Evolutionary conservation across 2,113 vertebrate species (phyloP).

Genomic region (Nicator chloris): DNA sequence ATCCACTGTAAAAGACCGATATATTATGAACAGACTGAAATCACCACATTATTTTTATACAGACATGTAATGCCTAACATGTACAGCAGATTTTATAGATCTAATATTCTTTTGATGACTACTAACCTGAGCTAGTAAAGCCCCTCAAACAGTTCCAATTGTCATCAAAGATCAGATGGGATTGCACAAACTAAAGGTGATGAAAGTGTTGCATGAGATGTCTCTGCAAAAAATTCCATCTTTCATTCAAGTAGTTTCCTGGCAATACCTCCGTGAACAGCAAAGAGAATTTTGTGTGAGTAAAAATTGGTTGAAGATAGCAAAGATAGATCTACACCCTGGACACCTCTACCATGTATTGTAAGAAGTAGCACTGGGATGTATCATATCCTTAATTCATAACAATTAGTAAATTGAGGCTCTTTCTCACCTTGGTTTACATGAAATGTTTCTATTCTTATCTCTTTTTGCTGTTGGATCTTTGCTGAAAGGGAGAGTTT

Average conservation of each 20-base stretch:
- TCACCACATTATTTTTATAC: not conserved
- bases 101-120: not conserved
- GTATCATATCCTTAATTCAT: not conserved
- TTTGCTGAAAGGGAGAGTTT: not conserved
- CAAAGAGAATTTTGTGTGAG: not conserved
- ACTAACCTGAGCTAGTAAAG: not conserved
- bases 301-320: not conserved
- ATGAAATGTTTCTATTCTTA: not conserved
- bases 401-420: not conserved
- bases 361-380: not conserved
- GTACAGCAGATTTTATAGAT: not conserved
- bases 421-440: not conserved
- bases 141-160: not conserved
- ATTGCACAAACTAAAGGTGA: conserved; percentile 25
- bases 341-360: not conserved
- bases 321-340: not conserved
- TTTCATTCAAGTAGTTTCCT: conserved; percentile 18
- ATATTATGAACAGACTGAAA: not conserved
- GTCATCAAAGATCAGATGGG: conserved; percentile 9
- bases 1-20: not conserved
- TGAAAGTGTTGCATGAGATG: not conserved
- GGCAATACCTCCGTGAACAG: not conserved
- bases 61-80: not conserved
- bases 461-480: not conserved
- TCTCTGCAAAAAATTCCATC: not conserved